Conservation (phyloP, 2,113 vertebrate species). For the Trichomycterus rosablanca region DNA sequence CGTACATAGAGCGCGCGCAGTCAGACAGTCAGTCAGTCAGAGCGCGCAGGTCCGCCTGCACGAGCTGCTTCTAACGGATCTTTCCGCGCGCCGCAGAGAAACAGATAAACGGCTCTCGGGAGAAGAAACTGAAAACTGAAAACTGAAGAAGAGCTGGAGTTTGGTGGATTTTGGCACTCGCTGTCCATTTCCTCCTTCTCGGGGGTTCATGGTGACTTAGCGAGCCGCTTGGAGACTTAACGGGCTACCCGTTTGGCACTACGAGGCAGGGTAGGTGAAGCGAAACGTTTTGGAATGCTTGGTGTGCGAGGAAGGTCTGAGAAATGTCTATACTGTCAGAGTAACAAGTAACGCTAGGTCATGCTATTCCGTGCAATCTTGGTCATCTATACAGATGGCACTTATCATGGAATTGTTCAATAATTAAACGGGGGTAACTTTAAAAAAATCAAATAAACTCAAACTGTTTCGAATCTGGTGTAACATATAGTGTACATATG, state of each 20-base stretch:
- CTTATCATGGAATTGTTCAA: no score
- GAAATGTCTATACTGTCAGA: no score
- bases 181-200: slow-evolving; percentile 1
- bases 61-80: slow-evolving; percentile 57
- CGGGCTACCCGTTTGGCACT: neutral
- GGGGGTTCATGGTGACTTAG: slow-evolving; percentile 13
- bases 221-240: neutral
- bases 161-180: neutral
- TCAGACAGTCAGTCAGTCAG: slow-evolving; percentile 52
- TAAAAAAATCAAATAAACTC: no score
- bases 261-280: no score
- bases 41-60: slow-evolving; percentile 37
- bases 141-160: neutral
- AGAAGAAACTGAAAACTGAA: neutral
- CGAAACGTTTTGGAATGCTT: neutral
- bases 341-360: no score
- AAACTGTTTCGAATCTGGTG: no score
- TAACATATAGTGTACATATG: no score
- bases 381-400: no score
- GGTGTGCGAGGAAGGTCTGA: no score
- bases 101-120: neutral
- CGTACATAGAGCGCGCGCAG: no score
- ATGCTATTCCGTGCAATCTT: no score
- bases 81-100: slow-evolving; percentile 50
- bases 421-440: no score